Percentiles rank a stretch among this genome's conserved stretches.
Evolutionary conservation across 2,113 vertebrate species (phyloP).

Genomic region (Labeo rohita): DNA sequence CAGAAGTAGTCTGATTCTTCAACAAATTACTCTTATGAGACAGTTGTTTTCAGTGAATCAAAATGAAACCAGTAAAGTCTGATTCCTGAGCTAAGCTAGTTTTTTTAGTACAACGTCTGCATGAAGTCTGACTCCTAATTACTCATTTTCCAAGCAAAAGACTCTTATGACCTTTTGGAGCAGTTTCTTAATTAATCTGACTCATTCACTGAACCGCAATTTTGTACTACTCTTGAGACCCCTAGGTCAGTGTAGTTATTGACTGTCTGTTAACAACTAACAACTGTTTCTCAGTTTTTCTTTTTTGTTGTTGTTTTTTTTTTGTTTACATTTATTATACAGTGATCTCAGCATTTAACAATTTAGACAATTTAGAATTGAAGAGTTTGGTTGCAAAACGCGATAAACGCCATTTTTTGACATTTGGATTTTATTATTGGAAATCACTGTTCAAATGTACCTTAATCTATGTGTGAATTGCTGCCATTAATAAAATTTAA

Average conservation of each 20-base stretch:
- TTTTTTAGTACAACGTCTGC: neutral
- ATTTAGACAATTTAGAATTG: neutral
- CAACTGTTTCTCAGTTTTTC: too few species aligned
- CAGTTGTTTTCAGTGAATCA: neutral
- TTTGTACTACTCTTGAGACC: neutral
- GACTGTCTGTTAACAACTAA: neutral
- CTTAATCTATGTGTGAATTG: too few species aligned
- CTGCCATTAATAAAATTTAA: too few species aligned
- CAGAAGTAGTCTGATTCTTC: neutral
- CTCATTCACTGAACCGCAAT: neutral
- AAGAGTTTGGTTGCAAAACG: too few species aligned
- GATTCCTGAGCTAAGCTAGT: neutral
- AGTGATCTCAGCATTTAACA: neutral
- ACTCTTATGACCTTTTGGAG: conserved; percentile 1
- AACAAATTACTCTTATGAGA: neutral
- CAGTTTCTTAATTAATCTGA: conserved; percentile 30
- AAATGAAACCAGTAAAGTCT: neutral
- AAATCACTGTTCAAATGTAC: too few species aligned
- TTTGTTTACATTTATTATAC: neutral
- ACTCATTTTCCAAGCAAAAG: neutral
- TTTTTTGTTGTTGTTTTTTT: too few species aligned
- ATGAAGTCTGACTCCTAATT: neutral
- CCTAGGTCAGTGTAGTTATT: neutral
- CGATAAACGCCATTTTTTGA: too few species aligned
- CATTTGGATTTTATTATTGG: too few species aligned